A percentile compares a stretch with the other conserved stretches of the same genome.
Conservation (phyloP, 1,140 invertebrate genomes). For the Lepidotrigona ventralis region DNA sequence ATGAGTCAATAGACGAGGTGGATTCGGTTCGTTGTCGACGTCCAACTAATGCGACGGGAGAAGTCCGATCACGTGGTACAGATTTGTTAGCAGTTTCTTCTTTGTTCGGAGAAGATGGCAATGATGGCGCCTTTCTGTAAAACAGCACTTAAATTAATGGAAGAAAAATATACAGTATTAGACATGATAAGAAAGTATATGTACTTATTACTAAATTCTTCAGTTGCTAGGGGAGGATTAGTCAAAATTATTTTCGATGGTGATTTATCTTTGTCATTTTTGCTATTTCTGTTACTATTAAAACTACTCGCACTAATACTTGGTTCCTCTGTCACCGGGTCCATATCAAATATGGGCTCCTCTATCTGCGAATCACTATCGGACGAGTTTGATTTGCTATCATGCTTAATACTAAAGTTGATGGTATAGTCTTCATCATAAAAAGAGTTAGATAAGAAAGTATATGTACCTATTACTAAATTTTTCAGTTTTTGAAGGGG, state of each 20-base stretch:
- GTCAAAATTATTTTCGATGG: slow-evolving; percentile 70
- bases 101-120: slow-evolving; percentile 70
- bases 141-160: slow-evolving; percentile 6
- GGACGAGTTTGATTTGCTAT: slow-evolving; percentile 58
- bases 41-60: slow-evolving; percentile 82
- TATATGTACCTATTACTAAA: slow-evolving; percentile 75
- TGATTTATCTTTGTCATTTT: slow-evolving; percentile 79
- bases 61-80: slow-evolving; percentile 78
- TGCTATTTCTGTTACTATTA: slow-evolving; percentile 79
- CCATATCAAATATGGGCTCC: slow-evolving; percentile 80
- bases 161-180: neutral
- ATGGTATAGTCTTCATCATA: slow-evolving; percentile 86
- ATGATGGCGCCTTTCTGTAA: slow-evolving; percentile 68
- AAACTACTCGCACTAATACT: slow-evolving; percentile 81
- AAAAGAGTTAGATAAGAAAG: slow-evolving; percentile 67
- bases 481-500: slow-evolving; percentile 73
- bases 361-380: slow-evolving; percentile 81
- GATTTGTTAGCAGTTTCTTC: slow-evolving; percentile 67
- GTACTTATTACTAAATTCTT: slow-evolving; percentile 77
- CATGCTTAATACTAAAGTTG: slow-evolving; percentile 58
- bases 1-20: slow-evolving; percentile 82
- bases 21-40: slow-evolving; percentile 83
- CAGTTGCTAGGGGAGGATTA: slow-evolving; percentile 72
- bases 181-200: slow-evolving; percentile 11
- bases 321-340: slow-evolving; percentile 77